Base-by-base conservation (phyloP, 2,888 invertebrate species). In the Serripes groenlandicus region DNA sequence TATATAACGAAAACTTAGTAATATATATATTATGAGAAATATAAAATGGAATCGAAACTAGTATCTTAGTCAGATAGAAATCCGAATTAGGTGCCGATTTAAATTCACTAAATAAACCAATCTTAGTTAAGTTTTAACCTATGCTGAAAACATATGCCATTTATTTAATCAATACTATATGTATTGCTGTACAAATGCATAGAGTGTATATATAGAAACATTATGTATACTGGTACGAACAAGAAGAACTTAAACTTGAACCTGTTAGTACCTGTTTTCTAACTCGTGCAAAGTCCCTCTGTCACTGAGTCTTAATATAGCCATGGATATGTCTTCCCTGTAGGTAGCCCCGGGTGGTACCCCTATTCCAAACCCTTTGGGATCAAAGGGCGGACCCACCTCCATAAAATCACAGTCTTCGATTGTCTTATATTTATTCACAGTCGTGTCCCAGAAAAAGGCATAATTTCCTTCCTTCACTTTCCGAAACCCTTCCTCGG, bases 371-470 rank as follows among this genome's bases (percentile, higher is more conserved):
- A 93, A 93, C 0, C 93, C 93, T 75, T 94, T 94, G 32, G 93
- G 92, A 73, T 94, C 94, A 87, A 94, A 94, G 28, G 92, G 92
- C 26, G 93, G 93, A 3, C 93, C 93, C 5, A 93, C 92, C 78
- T 92, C 92, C 91, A 93, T 93, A 56, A 92, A 90, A 37, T 92
- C 89, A 84, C 92, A 93, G 87, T 94, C 91, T 34, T 89, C 85
- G 32, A 92, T 92, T 23, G 92, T 92, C 83, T 92, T 91, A 78
- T 92, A 92, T 83, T 92, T 92, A 81, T 92, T 93, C 18, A 94
- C 93, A 1, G 94, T 93, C 23, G 92, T 92, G 79, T 94, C 94
- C 94, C 94, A 94, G 87, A 94, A 93, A 81, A 94, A 94, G 5
- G 93, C 94, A 77, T 94, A 94, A 69, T 93, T 87, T 54, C 91